phyloP scores from a whole-genome alignment of 2,888 invertebrate genomes.

The Lepidonotus clava region DNA sequence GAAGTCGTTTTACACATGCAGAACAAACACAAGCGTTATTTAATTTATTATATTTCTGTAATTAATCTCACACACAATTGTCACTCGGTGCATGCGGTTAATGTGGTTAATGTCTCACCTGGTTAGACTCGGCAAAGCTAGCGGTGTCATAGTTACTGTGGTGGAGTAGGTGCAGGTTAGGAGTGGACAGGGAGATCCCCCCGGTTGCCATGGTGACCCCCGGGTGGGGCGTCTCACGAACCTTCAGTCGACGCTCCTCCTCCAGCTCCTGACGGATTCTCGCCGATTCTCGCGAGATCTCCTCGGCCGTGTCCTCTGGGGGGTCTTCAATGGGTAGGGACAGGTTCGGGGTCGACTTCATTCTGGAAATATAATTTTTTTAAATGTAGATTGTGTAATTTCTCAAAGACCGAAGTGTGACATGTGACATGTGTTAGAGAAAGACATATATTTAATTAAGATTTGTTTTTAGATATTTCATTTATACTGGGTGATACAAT shows the following conservation, averaged over 20 bases:
- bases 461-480: not conserved
- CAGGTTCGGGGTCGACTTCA: slow-evolving; percentile 3
- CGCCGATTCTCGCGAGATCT: slow-evolving; percentile 71
- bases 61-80: too few species aligned
- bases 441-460: too few species aligned
- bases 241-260: slow-evolving; percentile 66
- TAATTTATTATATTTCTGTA: too few species aligned
- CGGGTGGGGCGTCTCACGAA: not conserved
- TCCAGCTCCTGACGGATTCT: slow-evolving; percentile 73
- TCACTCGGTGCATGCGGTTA: too few species aligned
- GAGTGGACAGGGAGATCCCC: slow-evolving; percentile 31
- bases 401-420: too few species aligned
- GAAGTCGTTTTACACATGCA: too few species aligned
- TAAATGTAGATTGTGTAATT: too few species aligned
- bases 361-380: not conserved
- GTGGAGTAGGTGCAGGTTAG: slow-evolving; percentile 22
- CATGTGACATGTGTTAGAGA: too few species aligned
- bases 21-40: too few species aligned
- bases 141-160: slow-evolving; percentile 33
- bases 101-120: slow-evolving; percentile 19
- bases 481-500: too few species aligned
- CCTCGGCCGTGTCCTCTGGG: slow-evolving; percentile 56
- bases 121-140: not conserved
- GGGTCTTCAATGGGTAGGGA: slow-evolving; percentile 14
- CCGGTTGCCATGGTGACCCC: not conserved